Percentiles rank a stretch among this genome's conserved stretches.
Conservation (phyloP, 2,113 vertebrate genomes). For the Ramphastos sulfuratus region DNA sequence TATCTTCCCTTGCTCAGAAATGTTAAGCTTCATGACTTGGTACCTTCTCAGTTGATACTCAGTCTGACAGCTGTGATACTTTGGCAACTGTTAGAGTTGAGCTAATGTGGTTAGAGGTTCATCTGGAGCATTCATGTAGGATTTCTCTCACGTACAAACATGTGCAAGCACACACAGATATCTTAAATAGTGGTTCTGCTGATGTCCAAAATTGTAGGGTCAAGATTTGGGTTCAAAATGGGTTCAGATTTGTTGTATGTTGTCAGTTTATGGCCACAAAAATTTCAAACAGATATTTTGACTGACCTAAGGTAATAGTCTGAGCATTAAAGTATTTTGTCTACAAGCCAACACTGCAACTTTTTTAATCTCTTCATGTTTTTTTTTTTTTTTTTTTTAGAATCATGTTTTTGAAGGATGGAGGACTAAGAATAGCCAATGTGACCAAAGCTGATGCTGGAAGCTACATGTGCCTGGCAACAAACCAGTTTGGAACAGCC, state of each 20-base stretch:
- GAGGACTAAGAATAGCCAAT: slow-evolving; percentile 86
- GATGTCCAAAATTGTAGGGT: background rate
- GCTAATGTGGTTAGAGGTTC: background rate
- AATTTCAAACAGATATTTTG: background rate
- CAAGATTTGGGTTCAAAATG: too few species aligned
- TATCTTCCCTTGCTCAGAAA: background rate
- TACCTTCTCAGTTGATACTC: background rate
- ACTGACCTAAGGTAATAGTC: background rate
- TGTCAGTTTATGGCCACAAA: background rate
- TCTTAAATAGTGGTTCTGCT: background rate
- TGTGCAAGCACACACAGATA: rapidly evolving
- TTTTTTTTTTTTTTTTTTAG: slow-evolving; percentile 64
- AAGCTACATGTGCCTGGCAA: slow-evolving; percentile 87
- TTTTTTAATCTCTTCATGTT: background rate
- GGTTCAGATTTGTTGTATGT: background rate
- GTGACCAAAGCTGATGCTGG: slow-evolving; percentile 87
- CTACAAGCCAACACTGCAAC: background rate
- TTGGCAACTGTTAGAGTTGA: background rate
- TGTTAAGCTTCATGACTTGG: background rate
- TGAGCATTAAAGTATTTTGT: background rate
- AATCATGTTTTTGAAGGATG: slow-evolving; percentile 81
- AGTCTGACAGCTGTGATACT: background rate
- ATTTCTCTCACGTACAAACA: background rate
- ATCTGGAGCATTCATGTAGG: background rate
- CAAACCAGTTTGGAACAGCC: slow-evolving; percentile 92